Percentiles rank a stretch among this genome's conserved stretches.
These are phyloP conservation scores for Hypercompe scribonia DNA, from an alignment of 2,888 invertebrate genomes.

Conservation along the genomic window DNA sequence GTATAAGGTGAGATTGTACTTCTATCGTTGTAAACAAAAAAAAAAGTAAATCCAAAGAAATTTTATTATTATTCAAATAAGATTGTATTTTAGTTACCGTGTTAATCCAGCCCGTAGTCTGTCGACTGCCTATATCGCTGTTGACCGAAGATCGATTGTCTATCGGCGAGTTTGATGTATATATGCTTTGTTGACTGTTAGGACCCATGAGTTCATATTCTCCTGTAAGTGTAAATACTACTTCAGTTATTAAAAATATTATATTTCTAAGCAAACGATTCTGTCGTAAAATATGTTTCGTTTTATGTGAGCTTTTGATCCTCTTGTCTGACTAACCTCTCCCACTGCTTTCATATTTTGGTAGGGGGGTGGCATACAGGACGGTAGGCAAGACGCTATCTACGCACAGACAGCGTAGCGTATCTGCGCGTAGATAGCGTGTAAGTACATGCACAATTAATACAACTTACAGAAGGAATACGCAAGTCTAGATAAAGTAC, in stretches of 20 bases:
- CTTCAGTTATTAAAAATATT: neutral
- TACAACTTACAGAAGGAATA: too few species aligned
- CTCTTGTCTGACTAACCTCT: neutral
- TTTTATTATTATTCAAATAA: neutral
- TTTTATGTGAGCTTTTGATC: neutral
- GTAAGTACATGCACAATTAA: too few species aligned
- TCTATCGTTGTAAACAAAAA: too few species aligned
- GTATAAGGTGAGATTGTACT: too few species aligned
- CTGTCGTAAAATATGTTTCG: too few species aligned
- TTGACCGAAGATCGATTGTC: constrained; percentile 82
- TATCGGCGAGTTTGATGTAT: constrained; percentile 77
- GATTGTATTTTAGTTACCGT: constrained; percentile 86
- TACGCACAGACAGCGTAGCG: too few species aligned
- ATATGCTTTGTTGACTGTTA: constrained; percentile 77
- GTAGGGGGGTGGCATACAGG: too few species aligned
- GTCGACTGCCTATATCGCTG: constrained; percentile 86
- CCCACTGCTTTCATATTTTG: too few species aligned
- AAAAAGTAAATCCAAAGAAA: too few species aligned
- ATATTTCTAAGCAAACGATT: neutral
- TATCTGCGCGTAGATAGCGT: too few species aligned
- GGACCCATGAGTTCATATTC: constrained; percentile 78
- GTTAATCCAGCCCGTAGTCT: constrained; percentile 95
- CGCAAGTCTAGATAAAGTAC: too few species aligned
- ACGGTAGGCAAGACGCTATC: too few species aligned
- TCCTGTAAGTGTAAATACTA: constrained; percentile 46